phyloP scores from a whole-genome alignment of 2,797 vertebrate species.

The Setipinna tenuifilis region DNA sequence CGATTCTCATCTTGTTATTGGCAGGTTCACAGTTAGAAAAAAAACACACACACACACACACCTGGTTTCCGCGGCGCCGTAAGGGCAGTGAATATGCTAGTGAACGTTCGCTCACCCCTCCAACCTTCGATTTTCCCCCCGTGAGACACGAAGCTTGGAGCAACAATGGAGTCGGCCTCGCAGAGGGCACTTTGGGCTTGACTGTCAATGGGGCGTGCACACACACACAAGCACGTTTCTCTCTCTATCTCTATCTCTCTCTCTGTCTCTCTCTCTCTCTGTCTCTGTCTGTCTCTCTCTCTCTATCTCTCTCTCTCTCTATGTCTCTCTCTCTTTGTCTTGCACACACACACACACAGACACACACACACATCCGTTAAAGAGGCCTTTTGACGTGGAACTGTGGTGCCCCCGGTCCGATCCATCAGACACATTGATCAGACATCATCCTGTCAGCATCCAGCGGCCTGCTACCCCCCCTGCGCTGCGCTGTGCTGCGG shows the following conservation, averaged over 20 bases:
- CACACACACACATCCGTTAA: conserved; percentile 34
- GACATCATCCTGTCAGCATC: conserved; percentile 36
- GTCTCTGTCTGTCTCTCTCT: no score
- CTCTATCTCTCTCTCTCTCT: no score
- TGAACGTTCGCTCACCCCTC: conserved; percentile 16
- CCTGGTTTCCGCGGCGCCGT: background rate
- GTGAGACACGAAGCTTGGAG: conserved; percentile 33
- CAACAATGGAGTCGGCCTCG: conserved; percentile 29
- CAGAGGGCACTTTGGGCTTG: background rate
- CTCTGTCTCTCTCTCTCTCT: no score
- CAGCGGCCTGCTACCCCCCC: conserved; percentile 44
- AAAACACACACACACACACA: background rate
- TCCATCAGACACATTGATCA: conserved; percentile 46
- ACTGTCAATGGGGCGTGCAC: background rate
- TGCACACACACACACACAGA: conserved; percentile 22
- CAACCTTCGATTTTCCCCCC: conserved; percentile 20
- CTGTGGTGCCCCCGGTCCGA: conserved; percentile 33
- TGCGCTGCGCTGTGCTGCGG: conserved; percentile 56
- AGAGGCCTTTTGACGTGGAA: conserved; percentile 29
- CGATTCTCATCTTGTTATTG: background rate
- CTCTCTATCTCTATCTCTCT: no score
- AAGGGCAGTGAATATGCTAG: conserved; percentile 1
- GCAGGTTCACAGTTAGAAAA: background rate
- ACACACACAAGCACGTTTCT: background rate
- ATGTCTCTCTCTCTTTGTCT: no score